Evolutionary conservation across 2,113 vertebrate species (phyloP), one percentile per base, ranked within the genome.

Genomic region (Aegithalos caudatus): DNA sequence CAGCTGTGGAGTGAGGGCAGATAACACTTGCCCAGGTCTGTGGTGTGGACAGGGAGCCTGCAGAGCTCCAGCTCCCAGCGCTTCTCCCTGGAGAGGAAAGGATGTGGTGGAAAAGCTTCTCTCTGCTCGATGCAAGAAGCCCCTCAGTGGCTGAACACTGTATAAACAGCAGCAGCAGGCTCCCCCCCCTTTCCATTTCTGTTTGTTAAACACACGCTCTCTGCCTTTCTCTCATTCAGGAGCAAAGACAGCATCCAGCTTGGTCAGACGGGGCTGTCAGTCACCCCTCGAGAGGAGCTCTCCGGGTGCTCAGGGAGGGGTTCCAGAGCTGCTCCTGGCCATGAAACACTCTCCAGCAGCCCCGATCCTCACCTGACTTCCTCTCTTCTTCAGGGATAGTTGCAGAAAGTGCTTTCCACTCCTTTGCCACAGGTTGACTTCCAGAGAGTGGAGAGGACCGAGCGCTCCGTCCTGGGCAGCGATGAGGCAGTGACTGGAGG

Each of bases 141-240:
- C 96, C 96, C 94, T 94, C 96, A 97, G 97, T 94, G 96, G 97
- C 91, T 94, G 94, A 96, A 92, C 93, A 96, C 83, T 96, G 95
- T 96, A 97, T 96, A 94, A 97, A 95, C 95, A 97, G 96, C 96
- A 96, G 91, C 96, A 88, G 91, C 79, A 94, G 88, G 90, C 92
- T 96, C 95, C 97, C 96, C 95, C 95, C 95, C 94, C 84, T 97
- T 96, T 94, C 93, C 94, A 76, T 90, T 91, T 66, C 95, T 93
- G 95, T 95, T 97, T 97, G 96, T 94, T 96, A 97, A 97, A 97
- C 94, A 96, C 94, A 89, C 67, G 86, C 90, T 92, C 93, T 84
- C 93, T 92, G 94, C 94, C 90, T 96, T 95, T 86, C 94, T 88
- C 92, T 96, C 92, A 94, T 81, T 94, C 96, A 96, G 95, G 81